Evolutionary conservation across 1,140 invertebrate genomes (phyloP), one percentile per base, ranked within the genome.

Genomic region (Chrysoperla carnea): DNA sequence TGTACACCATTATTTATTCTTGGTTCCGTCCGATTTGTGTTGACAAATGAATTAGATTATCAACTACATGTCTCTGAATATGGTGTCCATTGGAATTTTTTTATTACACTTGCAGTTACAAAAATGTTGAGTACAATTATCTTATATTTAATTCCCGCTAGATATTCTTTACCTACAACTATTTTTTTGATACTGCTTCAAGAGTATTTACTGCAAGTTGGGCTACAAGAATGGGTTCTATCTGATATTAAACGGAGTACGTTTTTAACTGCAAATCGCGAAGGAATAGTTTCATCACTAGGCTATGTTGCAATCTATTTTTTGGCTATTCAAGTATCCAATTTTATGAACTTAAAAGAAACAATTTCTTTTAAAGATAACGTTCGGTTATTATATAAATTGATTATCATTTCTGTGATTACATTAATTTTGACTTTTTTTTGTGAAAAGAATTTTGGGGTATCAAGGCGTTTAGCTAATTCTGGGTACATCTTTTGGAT

Each of bases 71-170:
- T 86, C 0, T 73, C 77, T 6, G 94, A 97, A 57, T 98, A 97
- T 68, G 94, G 93, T 4, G 68, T 83, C 6, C 91, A 96, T 63
- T 94, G 92, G 87, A 98, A 98, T 61, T 97, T 97, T 58, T 97
- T 96, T 56, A 78, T 94, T 44, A 95, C 89, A 1, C 59, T 97
- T 31, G 86, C 84, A 17, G 62, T 81, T 36, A 78, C 87, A 6
- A 91, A 88, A 69, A 55, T 91, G 1, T 53, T 84, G 14, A 73
- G 73, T 15, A 72, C 70, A 23, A 46, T 75, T 29, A 49, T 82
- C 23, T 59, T 78, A 11, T 62, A 57, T 35, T 56, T 68, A 14
- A 50, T 73, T 37, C 55, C 51, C 37, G 56, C 64, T 6, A 61
- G 56, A 9, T 64, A 60, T 40, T 57, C 68, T 13, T 48, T 68